A percentile compares a stretch with the other conserved stretches of the same genome.
Conservation (phyloP, 2,797 vertebrate genomes). For the Sphaeramia orbicularis region DNA sequence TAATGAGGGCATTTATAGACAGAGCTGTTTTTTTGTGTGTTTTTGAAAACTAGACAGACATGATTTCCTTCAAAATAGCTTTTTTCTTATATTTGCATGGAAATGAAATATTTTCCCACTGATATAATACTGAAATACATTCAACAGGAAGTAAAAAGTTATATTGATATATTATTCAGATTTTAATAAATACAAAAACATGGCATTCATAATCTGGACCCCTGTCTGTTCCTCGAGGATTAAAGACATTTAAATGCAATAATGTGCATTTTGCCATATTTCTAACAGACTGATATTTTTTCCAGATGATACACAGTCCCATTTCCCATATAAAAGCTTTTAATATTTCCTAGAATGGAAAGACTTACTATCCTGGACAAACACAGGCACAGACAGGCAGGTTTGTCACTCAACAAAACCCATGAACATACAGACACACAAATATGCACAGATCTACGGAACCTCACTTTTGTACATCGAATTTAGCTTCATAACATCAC, state of each 20-base stretch:
- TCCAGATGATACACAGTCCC: conserved; percentile 31
- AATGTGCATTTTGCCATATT: neutral
- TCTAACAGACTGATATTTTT: conserved; percentile 5
- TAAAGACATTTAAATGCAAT: neutral
- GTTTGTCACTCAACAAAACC: conserved; percentile 49
- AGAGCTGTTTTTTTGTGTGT: no score
- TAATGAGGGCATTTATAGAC: no score
- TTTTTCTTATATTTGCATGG: neutral
- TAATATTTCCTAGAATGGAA: conserved; percentile 40
- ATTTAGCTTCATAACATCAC: no score
- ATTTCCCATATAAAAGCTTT: conserved; percentile 48
- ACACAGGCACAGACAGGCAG: conserved; percentile 56
- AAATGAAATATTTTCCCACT: neutral
- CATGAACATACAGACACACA: neutral
- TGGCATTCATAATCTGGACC: neutral
- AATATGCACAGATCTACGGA: neutral
- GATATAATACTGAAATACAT: neutral
- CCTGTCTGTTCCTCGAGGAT: neutral
- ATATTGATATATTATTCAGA: neutral
- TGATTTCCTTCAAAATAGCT: neutral
- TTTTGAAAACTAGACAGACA: neutral
- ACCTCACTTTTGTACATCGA: no score
- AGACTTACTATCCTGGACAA: conserved; percentile 48
- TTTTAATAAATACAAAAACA: neutral
- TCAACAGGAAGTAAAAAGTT: neutral